Percentiles rank a stretch among this genome's conserved stretches.
These are phyloP conservation scores for Brachirus orientalis DNA, from an alignment of 2,113 vertebrate species.

Conservation along the genomic window DNA sequence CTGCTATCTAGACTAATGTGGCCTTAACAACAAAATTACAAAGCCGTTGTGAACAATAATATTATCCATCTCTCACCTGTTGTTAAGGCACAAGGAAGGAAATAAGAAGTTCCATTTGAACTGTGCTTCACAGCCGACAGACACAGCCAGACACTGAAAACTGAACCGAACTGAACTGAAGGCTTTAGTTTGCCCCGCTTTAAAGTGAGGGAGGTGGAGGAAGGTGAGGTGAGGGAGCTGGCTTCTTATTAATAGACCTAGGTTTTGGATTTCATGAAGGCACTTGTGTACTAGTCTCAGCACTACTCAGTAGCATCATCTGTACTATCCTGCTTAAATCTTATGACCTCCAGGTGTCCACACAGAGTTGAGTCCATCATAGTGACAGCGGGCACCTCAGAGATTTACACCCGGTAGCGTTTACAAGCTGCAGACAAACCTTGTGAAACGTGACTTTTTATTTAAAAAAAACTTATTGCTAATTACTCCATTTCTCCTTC, in stretches of 20 bases:
- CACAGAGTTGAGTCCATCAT: slow-evolving; percentile 19
- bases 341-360: slow-evolving; percentile 53
- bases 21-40: slow-evolving; percentile 26
- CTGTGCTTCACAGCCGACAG: slow-evolving; percentile 18
- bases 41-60: slow-evolving; percentile 45
- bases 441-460: neutral
- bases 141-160: slow-evolving; percentile 24
- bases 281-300: slow-evolving; percentile 43
- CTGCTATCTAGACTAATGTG: no score
- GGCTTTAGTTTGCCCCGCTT: slow-evolving; percentile 32
- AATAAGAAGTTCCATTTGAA: slow-evolving; percentile 33
- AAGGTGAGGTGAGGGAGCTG: neutral
- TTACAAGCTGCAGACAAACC: slow-evolving; percentile 17
- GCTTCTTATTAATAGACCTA: slow-evolving; percentile 56
- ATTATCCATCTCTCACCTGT: slow-evolving; percentile 22
- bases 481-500: slow-evolving; percentile 18
- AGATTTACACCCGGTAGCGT: slow-evolving; percentile 1
- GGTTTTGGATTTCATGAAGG: slow-evolving; percentile 58
- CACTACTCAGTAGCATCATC: slow-evolving; percentile 38
- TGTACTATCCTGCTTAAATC: slow-evolving; percentile 41
- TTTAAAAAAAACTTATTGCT: neutral
- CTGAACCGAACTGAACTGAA: slow-evolving; percentile 42
- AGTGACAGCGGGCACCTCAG: slow-evolving; percentile 20
- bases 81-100: slow-evolving; percentile 12
- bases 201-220: slow-evolving; percentile 29